A percentile compares a stretch with the other conserved stretches of the same genome.
These are phyloP conservation scores for Haliclona indistincta DNA, from an alignment of 37 sponge, comb jelly and placozoan species.

Conservation along the genomic window DNA sequence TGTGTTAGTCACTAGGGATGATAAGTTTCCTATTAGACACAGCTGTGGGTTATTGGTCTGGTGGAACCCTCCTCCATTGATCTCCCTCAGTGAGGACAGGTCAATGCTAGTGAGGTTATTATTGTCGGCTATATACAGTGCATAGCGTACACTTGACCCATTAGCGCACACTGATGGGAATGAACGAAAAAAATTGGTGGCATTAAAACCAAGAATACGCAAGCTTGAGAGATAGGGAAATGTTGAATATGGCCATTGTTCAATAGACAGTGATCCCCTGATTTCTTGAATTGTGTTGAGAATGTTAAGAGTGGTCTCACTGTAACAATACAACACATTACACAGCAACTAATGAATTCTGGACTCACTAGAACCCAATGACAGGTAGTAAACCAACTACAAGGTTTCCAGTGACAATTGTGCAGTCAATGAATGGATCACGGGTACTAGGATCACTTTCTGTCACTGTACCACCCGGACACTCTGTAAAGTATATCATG, in stretches of 20 bases:
- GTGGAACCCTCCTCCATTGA: conserved; percentile 20
- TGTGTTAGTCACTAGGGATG: background rate
- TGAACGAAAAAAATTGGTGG: background rate
- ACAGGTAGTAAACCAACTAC: background rate
- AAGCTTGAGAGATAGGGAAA: conserved; percentile 60
- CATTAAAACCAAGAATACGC: conserved; percentile 13
- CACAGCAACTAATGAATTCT: background rate
- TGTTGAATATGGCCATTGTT: background rate
- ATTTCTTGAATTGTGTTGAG: conserved; percentile 55
- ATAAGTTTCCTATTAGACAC: conserved; percentile 49
- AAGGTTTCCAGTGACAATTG: conserved; percentile 19
- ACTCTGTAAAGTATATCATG: conserved; percentile 21
- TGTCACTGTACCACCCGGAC: conserved; percentile 8
- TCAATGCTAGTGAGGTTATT: conserved; percentile 14
- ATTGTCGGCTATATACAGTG: background rate
- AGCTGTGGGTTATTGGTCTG: conserved; percentile 19
- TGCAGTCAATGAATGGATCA: conserved; percentile 27
- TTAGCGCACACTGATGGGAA: background rate
- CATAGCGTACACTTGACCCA: background rate
- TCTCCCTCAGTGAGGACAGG: conserved; percentile 39
- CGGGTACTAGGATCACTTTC: background rate
- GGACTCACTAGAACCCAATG: conserved; percentile 1
- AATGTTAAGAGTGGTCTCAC: background rate
- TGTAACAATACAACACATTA: background rate
- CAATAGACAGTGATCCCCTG: conserved; percentile 37